These are phyloP conservation scores for Schlechtendalia chinensis DNA, from an alignment of 1,140 invertebrate genomes.

Conservation along the genomic window DNA sequence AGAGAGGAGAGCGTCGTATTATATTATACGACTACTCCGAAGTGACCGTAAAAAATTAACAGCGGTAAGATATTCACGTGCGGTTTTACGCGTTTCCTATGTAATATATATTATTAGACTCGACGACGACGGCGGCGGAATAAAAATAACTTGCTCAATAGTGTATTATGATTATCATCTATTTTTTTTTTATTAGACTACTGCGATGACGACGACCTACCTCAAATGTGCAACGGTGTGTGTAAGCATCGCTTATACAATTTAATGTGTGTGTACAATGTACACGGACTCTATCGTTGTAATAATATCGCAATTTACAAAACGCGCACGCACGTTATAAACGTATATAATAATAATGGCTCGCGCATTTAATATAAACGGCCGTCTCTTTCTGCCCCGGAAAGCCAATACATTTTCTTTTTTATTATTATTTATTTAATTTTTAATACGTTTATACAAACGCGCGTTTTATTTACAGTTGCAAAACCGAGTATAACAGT, in stretches of 20 bases:
- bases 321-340: not conserved
- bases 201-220: not conserved
- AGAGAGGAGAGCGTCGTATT: too few species aligned
- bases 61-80: not conserved
- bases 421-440: too few species aligned
- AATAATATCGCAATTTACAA: not conserved
- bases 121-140: not conserved
- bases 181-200: too few species aligned
- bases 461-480: too few species aligned
- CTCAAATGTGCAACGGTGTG: not conserved
- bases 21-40: too few species aligned
- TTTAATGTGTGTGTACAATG: not conserved
- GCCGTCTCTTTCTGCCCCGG: too few species aligned
- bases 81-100: not conserved
- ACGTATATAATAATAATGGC: too few species aligned
- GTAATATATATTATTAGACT: not conserved
- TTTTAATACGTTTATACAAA: too few species aligned
- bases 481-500: too few species aligned
- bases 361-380: too few species aligned
- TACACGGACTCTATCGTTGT: not conserved
- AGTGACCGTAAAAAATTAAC: not conserved
- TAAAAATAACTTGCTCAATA: not conserved
- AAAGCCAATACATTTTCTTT: too few species aligned
- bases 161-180: not conserved
- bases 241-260: too few species aligned